A percentile compares a stretch with the other conserved stretches of the same genome.
Conservation (phyloP, 2,888 invertebrate species). For the Ptilodon capucinus region DNA sequence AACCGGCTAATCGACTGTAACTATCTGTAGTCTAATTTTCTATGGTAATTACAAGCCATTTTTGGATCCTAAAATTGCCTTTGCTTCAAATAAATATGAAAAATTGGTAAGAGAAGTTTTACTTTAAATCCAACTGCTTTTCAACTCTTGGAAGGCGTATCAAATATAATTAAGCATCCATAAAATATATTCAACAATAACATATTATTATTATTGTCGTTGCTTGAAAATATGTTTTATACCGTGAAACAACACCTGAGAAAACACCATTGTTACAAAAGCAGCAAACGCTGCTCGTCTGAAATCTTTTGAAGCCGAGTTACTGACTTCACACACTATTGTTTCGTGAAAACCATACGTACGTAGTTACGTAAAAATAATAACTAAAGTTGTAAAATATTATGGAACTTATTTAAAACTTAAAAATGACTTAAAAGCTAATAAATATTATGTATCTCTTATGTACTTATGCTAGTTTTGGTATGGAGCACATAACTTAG, state of each 20-base stretch:
- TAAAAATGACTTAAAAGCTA: no score
- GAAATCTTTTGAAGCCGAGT: neutral
- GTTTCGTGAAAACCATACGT: neutral
- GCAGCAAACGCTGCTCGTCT: slow-evolving; percentile 3
- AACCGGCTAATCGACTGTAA: neutral
- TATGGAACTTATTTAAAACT: no score
- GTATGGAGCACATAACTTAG: no score
- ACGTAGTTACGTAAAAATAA: neutral
- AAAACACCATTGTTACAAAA: slow-evolving; percentile 32
- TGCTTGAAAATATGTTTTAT: slow-evolving; percentile 13
- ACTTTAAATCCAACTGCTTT: no score
- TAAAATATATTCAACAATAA: slow-evolving; percentile 11
- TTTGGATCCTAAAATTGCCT: no score
- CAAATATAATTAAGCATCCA: slow-evolving; percentile 11
- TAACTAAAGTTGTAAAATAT: neutral
- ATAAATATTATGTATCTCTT: no score
- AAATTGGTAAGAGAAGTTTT: no score
- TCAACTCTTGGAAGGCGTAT: neutral
- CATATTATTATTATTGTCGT: slow-evolving; percentile 7
- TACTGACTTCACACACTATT: neutral
- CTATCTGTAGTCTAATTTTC: no score
- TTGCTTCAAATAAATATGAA: no score
- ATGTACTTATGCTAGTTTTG: no score
- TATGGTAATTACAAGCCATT: no score
- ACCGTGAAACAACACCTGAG: slow-evolving; percentile 20